Evolutionary conservation across 2,888 invertebrate genomes (phyloP).

Genomic region (Drosophila anomelani): DNA sequence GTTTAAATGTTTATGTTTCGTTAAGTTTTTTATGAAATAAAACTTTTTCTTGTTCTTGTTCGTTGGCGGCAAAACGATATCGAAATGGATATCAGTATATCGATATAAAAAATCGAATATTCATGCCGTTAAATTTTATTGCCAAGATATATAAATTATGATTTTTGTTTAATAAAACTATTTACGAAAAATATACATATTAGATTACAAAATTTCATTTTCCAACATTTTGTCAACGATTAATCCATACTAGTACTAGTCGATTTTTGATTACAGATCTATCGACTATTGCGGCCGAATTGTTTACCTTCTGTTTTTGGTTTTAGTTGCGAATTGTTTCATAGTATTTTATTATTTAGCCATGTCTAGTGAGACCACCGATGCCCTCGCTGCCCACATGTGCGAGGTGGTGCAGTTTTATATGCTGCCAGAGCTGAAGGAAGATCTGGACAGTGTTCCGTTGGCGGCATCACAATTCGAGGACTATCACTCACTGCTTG

Average conservation of each 20-base stretch:
- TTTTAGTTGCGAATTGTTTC: constrained; percentile 36
- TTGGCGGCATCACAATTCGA: constrained; percentile 71
- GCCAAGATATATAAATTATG: neutral
- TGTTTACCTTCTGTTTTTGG: constrained; percentile 33
- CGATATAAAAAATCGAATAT: neutral
- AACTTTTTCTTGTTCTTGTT: neutral
- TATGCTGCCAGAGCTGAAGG: constrained; percentile 72
- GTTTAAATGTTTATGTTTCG: neutral
- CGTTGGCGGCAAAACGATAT: neutral
- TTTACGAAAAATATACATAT: too few relatives aligned
- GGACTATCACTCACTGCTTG: constrained; percentile 62
- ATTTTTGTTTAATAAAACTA: neutral
- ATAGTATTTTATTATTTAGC: neutral
- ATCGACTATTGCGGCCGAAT: constrained; percentile 17
- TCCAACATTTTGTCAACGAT: neutral
- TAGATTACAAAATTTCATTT: too few relatives aligned
- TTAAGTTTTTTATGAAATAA: constrained; percentile 16
- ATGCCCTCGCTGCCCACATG: constrained; percentile 36
- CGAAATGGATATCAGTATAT: neutral
- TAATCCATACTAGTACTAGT: neutral
- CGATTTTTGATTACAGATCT: neutral
- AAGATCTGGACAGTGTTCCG: constrained; percentile 74
- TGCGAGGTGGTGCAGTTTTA: constrained; percentile 65
- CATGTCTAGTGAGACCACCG: constrained; percentile 44
- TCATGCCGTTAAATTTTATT: neutral